Conservation (phyloP, 2,888 invertebrate genomes). For the Erebia ligea region DNA sequence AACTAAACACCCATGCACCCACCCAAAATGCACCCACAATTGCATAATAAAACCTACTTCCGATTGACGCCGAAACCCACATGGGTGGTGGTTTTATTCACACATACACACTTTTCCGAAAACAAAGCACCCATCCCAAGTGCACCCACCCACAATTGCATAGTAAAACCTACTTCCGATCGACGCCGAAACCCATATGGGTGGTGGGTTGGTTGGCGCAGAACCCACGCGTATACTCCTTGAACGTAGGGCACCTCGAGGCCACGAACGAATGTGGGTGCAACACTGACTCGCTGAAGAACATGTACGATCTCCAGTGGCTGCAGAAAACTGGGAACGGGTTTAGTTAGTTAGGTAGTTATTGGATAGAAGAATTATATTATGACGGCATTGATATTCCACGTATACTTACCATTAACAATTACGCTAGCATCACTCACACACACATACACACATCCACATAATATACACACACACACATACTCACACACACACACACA, state of each 20-base stretch:
- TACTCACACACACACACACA: too few species aligned
- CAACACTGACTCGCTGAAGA: constrained; percentile 83
- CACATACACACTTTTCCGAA: not conserved
- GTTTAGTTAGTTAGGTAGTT: not conserved
- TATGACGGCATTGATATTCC: too few species aligned
- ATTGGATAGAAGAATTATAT: not conserved
- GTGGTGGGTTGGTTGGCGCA: constrained; percentile 61
- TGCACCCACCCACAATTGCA: too few species aligned
- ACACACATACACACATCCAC: too few species aligned
- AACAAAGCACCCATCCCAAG: not conserved
- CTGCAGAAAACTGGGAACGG: constrained; percentile 83
- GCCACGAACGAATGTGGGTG: constrained; percentile 76
- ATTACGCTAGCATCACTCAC: too few species aligned
- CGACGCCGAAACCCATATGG: constrained; percentile 79
- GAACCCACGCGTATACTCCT: constrained; percentile 65
- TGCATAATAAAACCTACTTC: constrained; percentile 59
- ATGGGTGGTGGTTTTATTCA: constrained; percentile 49
- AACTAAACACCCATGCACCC: not conserved
- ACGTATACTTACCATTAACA: too few species aligned
- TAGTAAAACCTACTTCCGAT: constrained; percentile 64
- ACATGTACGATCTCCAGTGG: constrained; percentile 85
- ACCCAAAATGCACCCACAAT: too few species aligned
- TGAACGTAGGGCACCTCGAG: constrained; percentile 74
- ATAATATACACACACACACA: too few species aligned
- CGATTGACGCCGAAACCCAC: constrained; percentile 79